Conservation (phyloP, 2,888 invertebrate species). For the Agrochola macilenta region DNA sequence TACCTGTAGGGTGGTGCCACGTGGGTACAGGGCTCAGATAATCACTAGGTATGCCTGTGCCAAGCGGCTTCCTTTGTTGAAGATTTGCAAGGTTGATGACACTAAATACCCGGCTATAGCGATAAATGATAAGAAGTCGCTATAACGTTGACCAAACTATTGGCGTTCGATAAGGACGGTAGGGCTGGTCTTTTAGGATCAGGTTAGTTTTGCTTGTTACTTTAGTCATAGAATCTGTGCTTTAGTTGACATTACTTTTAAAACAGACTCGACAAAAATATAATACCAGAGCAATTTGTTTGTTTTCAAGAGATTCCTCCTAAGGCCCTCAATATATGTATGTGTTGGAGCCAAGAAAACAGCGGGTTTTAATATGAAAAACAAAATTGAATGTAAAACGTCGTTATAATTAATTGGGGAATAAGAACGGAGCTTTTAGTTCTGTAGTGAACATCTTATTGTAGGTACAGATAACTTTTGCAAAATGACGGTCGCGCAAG, state of each 20-base stretch:
- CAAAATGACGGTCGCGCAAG: background rate
- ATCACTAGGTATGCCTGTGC: too few relatives aligned
- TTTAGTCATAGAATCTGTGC: too few relatives aligned
- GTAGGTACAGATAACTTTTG: background rate
- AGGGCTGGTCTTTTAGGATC: too few relatives aligned
- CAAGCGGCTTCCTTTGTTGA: too few relatives aligned
- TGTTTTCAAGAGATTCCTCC: constrained; percentile 51
- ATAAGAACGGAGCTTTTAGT: background rate
- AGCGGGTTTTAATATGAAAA: background rate
- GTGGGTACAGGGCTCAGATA: too few relatives aligned
- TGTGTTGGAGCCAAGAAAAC: constrained; percentile 34
- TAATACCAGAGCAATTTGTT: constrained; percentile 49
- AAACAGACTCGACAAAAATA: constrained; percentile 2
- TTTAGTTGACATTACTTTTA: background rate
- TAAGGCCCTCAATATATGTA: constrained; percentile 32
- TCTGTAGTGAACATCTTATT: background rate
- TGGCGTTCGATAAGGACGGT: too few relatives aligned
- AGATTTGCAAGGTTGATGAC: too few relatives aligned
- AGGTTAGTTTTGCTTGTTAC: too few relatives aligned
- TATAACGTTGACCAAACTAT: too few relatives aligned
- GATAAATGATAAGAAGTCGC: too few relatives aligned
- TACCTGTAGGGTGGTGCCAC: too few relatives aligned
- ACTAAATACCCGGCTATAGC: too few relatives aligned
- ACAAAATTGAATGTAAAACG: background rate
- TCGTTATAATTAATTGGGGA: background rate